phyloP scores from a whole-genome alignment of 2,888 invertebrate genomes.

The Noctua fimbriata region DNA sequence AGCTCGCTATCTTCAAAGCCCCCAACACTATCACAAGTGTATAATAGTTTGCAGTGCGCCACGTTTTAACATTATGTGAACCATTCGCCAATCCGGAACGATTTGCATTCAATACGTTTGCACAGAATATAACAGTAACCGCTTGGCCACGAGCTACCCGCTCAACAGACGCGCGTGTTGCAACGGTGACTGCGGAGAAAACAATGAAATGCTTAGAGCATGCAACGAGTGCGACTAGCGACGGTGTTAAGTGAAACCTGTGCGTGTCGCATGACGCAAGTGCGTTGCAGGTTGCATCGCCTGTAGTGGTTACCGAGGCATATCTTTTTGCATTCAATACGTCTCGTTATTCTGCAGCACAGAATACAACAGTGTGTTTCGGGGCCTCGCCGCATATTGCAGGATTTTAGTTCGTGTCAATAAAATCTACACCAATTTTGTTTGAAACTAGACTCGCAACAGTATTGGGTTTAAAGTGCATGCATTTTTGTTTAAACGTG shows the following conservation, averaged over 20 bases:
- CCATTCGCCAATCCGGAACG: neutral
- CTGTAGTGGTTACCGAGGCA: neutral
- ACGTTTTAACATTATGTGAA: conserved; percentile 38
- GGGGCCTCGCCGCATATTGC: conserved; percentile 52
- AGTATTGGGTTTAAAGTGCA: conserved; percentile 55
- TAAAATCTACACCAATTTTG: conserved; percentile 53
- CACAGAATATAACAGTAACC: neutral
- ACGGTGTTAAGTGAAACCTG: no score
- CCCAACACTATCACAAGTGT: neutral
- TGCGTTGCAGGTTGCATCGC: neutral
- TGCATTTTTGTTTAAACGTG: conserved; percentile 24
- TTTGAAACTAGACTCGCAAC: conserved; percentile 34
- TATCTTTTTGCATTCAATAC: neutral
- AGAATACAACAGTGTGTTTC: conserved; percentile 27
- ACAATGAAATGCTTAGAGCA: no score
- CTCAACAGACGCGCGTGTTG: no score
- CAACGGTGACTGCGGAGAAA: no score
- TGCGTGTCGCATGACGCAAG: no score
- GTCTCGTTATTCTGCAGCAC: neutral
- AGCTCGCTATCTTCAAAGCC: conserved; percentile 3
- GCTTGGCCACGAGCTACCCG: neutral
- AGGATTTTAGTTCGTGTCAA: conserved; percentile 49
- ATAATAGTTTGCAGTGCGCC: conserved; percentile 10
- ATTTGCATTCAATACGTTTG: conserved; percentile 27
- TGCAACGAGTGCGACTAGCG: no score